phyloP scores from a whole-genome alignment of 2,113 vertebrate species.

The Callopanchax toddi region DNA sequence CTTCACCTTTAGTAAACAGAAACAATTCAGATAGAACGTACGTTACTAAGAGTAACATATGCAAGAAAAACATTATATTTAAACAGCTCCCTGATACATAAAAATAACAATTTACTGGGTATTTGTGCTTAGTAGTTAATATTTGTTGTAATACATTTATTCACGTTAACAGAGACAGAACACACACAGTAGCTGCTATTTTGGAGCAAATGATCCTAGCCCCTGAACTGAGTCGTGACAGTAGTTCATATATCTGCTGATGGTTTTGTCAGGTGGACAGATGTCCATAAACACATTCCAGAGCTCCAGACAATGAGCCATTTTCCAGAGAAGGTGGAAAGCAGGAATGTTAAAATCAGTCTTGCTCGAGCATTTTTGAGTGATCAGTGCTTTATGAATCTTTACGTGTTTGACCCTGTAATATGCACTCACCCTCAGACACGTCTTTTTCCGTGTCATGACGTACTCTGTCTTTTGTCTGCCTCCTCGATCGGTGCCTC shows the following conservation, averaged over 20 bases:
- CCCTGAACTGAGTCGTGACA: slow-evolving; percentile 65
- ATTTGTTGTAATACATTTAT: slow-evolving; percentile 21
- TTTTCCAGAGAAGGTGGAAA: slow-evolving; percentile 62
- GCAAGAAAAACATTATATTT: too few relatives aligned
- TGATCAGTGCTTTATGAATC: slow-evolving; percentile 66
- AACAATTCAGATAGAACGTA: too few relatives aligned
- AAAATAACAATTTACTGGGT: too few relatives aligned
- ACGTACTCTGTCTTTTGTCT: slow-evolving; percentile 65
- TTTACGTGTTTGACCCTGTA: slow-evolving; percentile 51
- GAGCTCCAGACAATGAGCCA: slow-evolving; percentile 55
- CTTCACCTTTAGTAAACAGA: too few relatives aligned
- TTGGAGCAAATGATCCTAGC: slow-evolving; percentile 59
- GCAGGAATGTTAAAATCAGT: slow-evolving; percentile 48
- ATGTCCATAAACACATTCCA: slow-evolving; percentile 69
- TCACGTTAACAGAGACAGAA: slow-evolving; percentile 44
- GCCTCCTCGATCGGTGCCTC: slow-evolving; percentile 48
- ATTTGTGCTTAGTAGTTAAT: too few relatives aligned
- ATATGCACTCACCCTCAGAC: slow-evolving; percentile 54
- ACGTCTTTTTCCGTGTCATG: slow-evolving; percentile 69
- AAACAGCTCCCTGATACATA: too few relatives aligned
- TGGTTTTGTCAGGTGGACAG: slow-evolving; percentile 72
- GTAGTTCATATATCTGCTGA: slow-evolving; percentile 68
- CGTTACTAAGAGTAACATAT: too few relatives aligned
- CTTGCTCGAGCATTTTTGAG: slow-evolving; percentile 65
- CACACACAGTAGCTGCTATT: slow-evolving; percentile 60